phyloP scores from a whole-genome alignment of 2,113 vertebrate species.

The Gobio gobio region DNA sequence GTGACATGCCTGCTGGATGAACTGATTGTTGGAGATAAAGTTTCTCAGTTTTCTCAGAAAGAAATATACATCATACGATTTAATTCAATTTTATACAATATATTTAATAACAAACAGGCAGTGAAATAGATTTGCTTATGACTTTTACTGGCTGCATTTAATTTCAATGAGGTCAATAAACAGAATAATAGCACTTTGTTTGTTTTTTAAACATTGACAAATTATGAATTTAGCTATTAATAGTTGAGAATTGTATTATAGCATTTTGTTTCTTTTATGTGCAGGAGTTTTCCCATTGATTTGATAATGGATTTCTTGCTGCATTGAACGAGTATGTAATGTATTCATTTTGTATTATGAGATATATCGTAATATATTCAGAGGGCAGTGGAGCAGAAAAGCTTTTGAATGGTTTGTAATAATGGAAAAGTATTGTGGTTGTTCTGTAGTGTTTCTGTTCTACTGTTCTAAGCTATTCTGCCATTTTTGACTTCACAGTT shows the following conservation, averaged over 20 bases:
- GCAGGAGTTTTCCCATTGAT: slow-evolving; percentile 34
- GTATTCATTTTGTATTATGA: slow-evolving; percentile 63
- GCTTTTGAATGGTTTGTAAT: slow-evolving; percentile 41
- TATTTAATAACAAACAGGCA: not conserved
- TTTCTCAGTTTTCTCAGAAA: not conserved
- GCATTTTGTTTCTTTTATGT: slow-evolving; percentile 4
- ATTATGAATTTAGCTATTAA: not conserved
- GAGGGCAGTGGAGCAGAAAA: slow-evolving; percentile 54
- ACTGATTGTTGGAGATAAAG: not conserved
- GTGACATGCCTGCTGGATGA: not conserved
- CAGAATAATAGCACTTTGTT: slow-evolving; percentile 5
- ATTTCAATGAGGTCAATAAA: not conserved
- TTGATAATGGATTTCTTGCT: slow-evolving; percentile 41
- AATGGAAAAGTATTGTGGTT: slow-evolving; percentile 58
- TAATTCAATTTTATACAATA: not conserved
- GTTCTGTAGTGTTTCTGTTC: not conserved
- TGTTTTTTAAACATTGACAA: not conserved
- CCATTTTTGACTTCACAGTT: not conserved
- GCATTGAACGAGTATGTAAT: slow-evolving; percentile 49
- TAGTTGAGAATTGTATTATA: not conserved
- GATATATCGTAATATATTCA: slow-evolving; percentile 41
- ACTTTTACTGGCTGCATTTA: not conserved
- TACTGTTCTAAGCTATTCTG: slow-evolving; percentile 18
- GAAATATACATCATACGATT: not conserved
- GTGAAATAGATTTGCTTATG: not conserved